phyloP scores from a whole-genome alignment of 2,888 invertebrate species.

The Orchestes rusci region DNA sequence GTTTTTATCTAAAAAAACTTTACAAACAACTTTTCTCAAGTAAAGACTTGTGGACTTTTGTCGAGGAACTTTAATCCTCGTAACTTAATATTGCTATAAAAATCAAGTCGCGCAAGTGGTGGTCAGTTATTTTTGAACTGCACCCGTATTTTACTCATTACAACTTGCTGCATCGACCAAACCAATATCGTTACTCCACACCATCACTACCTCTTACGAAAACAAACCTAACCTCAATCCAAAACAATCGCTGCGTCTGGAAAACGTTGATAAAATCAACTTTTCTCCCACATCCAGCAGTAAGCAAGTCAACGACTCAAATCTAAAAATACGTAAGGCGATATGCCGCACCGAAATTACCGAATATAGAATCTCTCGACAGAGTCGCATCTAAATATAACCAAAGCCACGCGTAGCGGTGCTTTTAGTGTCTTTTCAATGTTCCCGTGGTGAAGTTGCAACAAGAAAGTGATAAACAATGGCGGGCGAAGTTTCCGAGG shows the following conservation, averaged over 20 bases:
- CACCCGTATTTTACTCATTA: too few relatives aligned
- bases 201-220: neutral
- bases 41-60: too few relatives aligned
- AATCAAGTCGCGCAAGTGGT: too few relatives aligned
- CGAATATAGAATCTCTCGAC: constrained; percentile 43
- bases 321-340: constrained; percentile 41
- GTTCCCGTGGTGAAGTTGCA: constrained; percentile 20
- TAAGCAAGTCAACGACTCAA: constrained; percentile 38
- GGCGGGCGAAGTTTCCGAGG: constrained; percentile 59
- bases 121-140: too few relatives aligned
- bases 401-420: constrained; percentile 30
- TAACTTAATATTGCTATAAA: too few relatives aligned
- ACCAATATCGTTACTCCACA: neutral
- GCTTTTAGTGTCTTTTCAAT: constrained; percentile 31
- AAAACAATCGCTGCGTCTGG: neutral
- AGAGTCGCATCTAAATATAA: constrained; percentile 41
- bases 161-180: too few relatives aligned
- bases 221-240: constrained; percentile 8
- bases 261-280: constrained; percentile 8
- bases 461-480: constrained; percentile 24
- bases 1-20: too few relatives aligned
- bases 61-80: too few relatives aligned
- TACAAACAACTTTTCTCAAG: too few relatives aligned
- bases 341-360: constrained; percentile 39
- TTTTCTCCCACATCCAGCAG: constrained; percentile 14